phyloP scores from a whole-genome alignment of 2,888 invertebrate genomes.

The Blastobasis adustella region DNA sequence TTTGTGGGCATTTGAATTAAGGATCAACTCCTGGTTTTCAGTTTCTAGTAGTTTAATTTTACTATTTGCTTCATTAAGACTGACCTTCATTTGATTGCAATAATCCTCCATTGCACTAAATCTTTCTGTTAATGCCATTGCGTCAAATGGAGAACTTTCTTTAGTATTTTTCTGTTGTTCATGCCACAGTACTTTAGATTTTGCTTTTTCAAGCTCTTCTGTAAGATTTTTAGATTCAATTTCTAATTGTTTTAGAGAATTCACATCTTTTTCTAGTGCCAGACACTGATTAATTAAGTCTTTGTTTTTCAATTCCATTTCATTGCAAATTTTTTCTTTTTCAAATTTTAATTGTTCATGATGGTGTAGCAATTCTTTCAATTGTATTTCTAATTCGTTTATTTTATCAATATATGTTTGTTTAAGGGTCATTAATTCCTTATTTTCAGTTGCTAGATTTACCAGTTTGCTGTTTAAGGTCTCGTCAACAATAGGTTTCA shows the following conservation, averaged over 20 bases:
- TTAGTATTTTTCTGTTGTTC: slow-evolving; percentile 22
- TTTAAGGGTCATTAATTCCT: slow-evolving; percentile 25
- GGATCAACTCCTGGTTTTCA: slow-evolving; percentile 29
- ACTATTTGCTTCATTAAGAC: slow-evolving; percentile 49
- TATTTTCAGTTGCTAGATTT: slow-evolving; percentile 28
- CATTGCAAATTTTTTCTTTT: slow-evolving; percentile 31
- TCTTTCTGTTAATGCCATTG: slow-evolving; percentile 30
- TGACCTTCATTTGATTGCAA: slow-evolving; percentile 32
- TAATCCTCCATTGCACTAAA: slow-evolving; percentile 37
- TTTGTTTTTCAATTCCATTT: slow-evolving; percentile 20
- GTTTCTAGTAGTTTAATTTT: slow-evolving; percentile 45
- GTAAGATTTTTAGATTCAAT: slow-evolving; percentile 28
- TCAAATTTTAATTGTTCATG: slow-evolving; percentile 27
- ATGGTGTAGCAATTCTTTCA: slow-evolving; percentile 25
- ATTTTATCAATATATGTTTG: slow-evolving; percentile 25
- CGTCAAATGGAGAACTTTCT: slow-evolving; percentile 18
- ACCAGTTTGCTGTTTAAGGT: slow-evolving; percentile 33
- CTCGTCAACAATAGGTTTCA: slow-evolving; percentile 24
- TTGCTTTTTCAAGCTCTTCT: slow-evolving; percentile 31
- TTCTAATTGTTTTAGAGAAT: slow-evolving; percentile 25
- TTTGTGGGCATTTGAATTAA: slow-evolving; percentile 27
- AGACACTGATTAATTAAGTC: slow-evolving; percentile 16
- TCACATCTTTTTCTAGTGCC: slow-evolving; percentile 28
- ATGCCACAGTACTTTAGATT: slow-evolving; percentile 21
- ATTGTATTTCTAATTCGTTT: slow-evolving; percentile 24